Conservation (phyloP, 2,888 invertebrate genomes). For the Drosophila aldrichi region DNA sequence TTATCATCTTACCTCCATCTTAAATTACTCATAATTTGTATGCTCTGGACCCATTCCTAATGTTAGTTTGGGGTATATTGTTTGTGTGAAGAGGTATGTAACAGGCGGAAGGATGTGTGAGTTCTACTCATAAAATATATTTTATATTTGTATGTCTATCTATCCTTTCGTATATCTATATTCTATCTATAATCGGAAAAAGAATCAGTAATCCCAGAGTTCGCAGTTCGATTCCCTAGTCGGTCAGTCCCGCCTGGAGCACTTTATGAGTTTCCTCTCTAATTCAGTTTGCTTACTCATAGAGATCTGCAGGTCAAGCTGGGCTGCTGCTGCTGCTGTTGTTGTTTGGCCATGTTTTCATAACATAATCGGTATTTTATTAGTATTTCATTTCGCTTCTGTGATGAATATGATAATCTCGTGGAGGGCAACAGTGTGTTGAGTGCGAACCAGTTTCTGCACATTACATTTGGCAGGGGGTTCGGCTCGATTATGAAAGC, state of each 20-base stretch:
- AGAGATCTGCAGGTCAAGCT: slow-evolving; percentile 2
- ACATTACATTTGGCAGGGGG: not conserved
- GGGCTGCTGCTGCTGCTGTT: not conserved
- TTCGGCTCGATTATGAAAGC: slow-evolving; percentile 3
- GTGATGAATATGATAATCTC: not conserved
- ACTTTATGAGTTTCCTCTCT: not conserved
- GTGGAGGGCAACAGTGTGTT: not conserved
- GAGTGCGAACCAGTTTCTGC: slow-evolving; percentile 22
- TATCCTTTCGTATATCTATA: too few species aligned
- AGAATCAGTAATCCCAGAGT: too few species aligned
- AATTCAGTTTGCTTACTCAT: not conserved
- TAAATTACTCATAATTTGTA: too few species aligned
- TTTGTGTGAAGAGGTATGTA: too few species aligned
- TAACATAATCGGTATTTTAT: not conserved
- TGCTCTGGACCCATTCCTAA: too few species aligned
- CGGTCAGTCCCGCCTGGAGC: not conserved
- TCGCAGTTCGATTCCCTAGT: too few species aligned
- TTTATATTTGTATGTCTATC: too few species aligned
- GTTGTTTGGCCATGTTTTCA: not conserved
- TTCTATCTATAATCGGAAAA: too few species aligned
- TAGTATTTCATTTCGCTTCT: not conserved
- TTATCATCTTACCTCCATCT: too few species aligned
- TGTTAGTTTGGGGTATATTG: too few species aligned
- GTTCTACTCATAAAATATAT: too few species aligned
- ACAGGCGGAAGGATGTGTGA: too few species aligned